These are phyloP conservation scores for Sphinx pinastri DNA, from an alignment of 2,888 invertebrate species.

Conservation along the genomic window DNA sequence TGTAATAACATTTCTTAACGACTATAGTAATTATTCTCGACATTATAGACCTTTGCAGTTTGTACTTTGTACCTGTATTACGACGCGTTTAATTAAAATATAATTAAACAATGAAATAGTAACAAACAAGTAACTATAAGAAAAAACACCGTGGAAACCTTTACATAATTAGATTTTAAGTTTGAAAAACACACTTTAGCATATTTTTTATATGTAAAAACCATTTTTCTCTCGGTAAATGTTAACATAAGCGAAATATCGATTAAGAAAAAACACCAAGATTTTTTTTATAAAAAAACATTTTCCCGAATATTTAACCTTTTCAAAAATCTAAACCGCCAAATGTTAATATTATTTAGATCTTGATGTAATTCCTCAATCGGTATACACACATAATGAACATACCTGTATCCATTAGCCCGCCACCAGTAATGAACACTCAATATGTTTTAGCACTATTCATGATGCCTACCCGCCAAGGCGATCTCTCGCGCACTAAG, in stretches of 20 bases:
- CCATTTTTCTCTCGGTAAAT: slow-evolving; percentile 15
- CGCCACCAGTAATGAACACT: slow-evolving; percentile 73
- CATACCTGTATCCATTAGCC: slow-evolving; percentile 70
- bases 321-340: not conserved
- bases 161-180: not conserved
- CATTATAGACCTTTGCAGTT: not conserved
- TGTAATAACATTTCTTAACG: not conserved
- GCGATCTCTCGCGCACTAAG: slow-evolving; percentile 47
- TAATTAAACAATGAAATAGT: no score
- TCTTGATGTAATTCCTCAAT: slow-evolving; percentile 59
- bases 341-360: not conserved
- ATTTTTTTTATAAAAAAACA: not conserved
- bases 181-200: not conserved
- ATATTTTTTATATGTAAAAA: not conserved
- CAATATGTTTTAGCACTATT: slow-evolving; percentile 42
- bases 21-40: not conserved
- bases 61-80: not conserved
- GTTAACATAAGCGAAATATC: slow-evolving; percentile 16
- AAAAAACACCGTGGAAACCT: no score
- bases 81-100: not conserved
- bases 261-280: slow-evolving; percentile 2
- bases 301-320: not conserved
- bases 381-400: slow-evolving; percentile 44
- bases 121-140: no score
- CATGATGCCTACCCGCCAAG: slow-evolving; percentile 45